A percentile compares a stretch with the other conserved stretches of the same genome.
Conservation (phyloP, 2,113 vertebrate species). For the Steatornis caripensis region DNA sequence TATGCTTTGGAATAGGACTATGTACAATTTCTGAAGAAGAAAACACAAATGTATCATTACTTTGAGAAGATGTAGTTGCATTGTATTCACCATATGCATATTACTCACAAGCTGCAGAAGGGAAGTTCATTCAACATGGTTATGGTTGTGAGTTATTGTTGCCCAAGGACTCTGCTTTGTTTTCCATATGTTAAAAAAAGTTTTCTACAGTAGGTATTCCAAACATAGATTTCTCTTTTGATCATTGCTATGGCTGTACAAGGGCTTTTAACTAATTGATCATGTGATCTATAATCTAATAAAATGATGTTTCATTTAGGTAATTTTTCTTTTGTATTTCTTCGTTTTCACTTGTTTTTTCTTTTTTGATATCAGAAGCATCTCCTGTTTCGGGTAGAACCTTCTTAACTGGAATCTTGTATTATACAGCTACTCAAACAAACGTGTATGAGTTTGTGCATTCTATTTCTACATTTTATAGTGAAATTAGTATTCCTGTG, state of each 20-base stretch:
- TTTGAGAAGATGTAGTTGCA: not conserved
- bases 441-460: accelerated
- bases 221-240: not conserved
- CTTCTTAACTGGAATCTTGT: not conserved
- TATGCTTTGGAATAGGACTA: not conserved
- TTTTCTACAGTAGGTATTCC: not conserved
- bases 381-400: not conserved
- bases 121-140: not conserved
- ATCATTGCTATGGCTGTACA: not conserved
- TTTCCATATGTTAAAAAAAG: not conserved
- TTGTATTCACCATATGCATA: not conserved
- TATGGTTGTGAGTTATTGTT: not conserved
- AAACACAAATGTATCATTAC: not conserved
- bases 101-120: not conserved
- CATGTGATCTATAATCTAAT: not conserved
- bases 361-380: not conserved
- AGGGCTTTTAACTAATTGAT: not conserved
- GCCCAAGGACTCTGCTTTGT: not conserved
- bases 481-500: not conserved
- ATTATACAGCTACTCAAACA: not conserved
- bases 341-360: not conserved
- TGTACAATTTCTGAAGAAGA: not conserved
- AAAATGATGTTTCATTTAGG: not conserved
- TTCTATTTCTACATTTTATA: not conserved
- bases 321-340: not conserved